phyloP scores from a whole-genome alignment of 2,113 vertebrate genomes.

The Trematocara stigmaticum region DNA sequence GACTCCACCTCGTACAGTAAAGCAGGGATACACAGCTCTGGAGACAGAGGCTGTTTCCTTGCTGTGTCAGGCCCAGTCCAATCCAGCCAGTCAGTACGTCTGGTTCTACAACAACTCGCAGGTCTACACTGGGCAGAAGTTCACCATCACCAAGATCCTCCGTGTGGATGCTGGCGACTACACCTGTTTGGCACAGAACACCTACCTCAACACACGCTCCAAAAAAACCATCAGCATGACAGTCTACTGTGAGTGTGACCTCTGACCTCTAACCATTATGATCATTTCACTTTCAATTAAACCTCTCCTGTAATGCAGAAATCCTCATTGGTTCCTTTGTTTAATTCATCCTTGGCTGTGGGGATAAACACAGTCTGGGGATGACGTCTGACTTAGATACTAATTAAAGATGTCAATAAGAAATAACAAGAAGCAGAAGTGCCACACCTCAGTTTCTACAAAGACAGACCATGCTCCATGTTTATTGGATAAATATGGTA shows the following conservation, averaged over 20 bases:
- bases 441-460: not conserved
- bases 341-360: not conserved
- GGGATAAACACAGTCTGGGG: not conserved
- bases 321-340: not conserved
- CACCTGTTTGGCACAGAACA: constrained; percentile 85
- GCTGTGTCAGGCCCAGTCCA: constrained; percentile 82
- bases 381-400: not conserved
- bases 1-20: constrained; percentile 73
- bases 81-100: constrained; percentile 81
- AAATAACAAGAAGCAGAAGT: not conserved
- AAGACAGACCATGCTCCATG: not conserved
- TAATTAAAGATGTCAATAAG: not conserved
- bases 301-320: not conserved
- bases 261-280: not conserved
- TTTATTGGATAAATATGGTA: not conserved
- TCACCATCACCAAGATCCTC: constrained; percentile 74
- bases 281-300: not conserved
- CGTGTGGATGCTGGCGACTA: constrained; percentile 82
- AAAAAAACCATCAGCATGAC: constrained; percentile 80
- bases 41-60: constrained; percentile 83
- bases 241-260: constrained; percentile 84
- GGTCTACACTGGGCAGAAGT: constrained; percentile 75
- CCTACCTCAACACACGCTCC: constrained; percentile 77
- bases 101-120: constrained; percentile 88
- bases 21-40: constrained; percentile 78